phyloP scores from a whole-genome alignment of 2,113 vertebrate genomes.

The Forbesichthys agassizii region DNA sequence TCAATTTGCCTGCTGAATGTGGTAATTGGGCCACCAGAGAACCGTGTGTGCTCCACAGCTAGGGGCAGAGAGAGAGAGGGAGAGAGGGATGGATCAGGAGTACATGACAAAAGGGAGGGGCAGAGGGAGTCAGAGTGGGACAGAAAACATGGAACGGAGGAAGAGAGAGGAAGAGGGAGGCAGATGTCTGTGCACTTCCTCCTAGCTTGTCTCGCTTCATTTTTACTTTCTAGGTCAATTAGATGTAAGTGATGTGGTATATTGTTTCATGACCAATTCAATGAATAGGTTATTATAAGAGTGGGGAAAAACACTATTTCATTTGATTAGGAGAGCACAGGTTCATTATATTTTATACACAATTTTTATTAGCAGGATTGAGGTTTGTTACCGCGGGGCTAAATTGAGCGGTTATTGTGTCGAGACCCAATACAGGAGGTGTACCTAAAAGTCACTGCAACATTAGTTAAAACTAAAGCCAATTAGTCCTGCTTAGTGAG shows the following conservation, averaged over 20 bases:
- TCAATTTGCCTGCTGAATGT: conserved; percentile 81
- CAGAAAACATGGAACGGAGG: conserved; percentile 11
- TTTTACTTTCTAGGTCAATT: conserved; percentile 99
- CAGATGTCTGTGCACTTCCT: conserved; percentile 69
- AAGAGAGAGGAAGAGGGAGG: conserved; percentile 16
- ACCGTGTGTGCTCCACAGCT: conserved; percentile 69
- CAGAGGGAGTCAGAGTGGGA: conserved; percentile 10
- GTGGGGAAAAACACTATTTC: conserved; percentile 80
- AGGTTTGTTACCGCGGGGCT: conserved; percentile 91
- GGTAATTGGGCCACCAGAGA: conserved; percentile 81
- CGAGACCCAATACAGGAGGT: conserved; percentile 90
- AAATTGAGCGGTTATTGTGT: conserved; percentile 91
- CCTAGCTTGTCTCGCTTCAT: conserved; percentile 89
- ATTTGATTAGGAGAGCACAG: conserved; percentile 98
- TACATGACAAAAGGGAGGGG: conserved; percentile 1
- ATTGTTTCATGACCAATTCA: conserved; percentile 99
- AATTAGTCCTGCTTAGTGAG: conserved; percentile 96
- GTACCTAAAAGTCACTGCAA: conserved; percentile 86
- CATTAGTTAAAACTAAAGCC: conserved; percentile 98
- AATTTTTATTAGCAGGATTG: conserved; percentile 93
- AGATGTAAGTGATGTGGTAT: conserved; percentile 98
- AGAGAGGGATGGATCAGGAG: conserved; percentile 19
- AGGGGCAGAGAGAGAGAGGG: conserved; percentile 47
- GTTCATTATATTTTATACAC: conserved; percentile 99
- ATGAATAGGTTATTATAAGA: conserved; percentile 97